phyloP scores from a whole-genome alignment of 2,797 vertebrate species.

The Bryconaethiops microstoma region DNA sequence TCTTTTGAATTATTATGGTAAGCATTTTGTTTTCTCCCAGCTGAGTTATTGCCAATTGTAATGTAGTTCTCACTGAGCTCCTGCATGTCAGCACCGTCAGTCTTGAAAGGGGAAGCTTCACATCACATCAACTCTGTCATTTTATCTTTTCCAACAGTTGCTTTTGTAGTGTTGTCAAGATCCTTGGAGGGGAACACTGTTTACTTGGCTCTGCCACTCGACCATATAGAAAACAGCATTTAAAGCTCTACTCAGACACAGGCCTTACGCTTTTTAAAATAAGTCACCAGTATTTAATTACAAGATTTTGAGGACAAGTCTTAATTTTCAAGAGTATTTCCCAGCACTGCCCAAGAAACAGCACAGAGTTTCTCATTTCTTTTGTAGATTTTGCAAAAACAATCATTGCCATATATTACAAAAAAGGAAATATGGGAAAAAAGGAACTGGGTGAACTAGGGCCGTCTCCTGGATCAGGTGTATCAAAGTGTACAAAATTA shows the following conservation, averaged over 20 bases:
- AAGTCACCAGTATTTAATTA: no score
- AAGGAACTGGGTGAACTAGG: no score
- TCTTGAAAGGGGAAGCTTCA: neutral
- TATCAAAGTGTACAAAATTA: no score
- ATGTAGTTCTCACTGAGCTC: neutral
- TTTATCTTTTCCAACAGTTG: neutral
- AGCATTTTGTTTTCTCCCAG: neutral
- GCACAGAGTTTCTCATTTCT: no score
- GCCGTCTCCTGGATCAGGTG: no score
- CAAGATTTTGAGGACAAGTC: no score
- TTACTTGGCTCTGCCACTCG: neutral
- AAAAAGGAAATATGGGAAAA: no score
- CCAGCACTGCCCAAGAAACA: no score
- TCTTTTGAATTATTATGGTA: neutral
- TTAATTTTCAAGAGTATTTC: no score
- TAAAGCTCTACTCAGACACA: neutral
- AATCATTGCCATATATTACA: no score
- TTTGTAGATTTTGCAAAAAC: no score
- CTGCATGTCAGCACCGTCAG: neutral
- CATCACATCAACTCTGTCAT: conserved; percentile 9
- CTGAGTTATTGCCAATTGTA: neutral
- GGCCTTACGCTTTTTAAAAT: no score
- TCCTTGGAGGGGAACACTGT: neutral
- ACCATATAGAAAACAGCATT: neutral
- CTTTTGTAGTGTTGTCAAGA: neutral